Conservation (phyloP, 2,113 vertebrate genomes). For the Xenopus tropicalis region DNA sequence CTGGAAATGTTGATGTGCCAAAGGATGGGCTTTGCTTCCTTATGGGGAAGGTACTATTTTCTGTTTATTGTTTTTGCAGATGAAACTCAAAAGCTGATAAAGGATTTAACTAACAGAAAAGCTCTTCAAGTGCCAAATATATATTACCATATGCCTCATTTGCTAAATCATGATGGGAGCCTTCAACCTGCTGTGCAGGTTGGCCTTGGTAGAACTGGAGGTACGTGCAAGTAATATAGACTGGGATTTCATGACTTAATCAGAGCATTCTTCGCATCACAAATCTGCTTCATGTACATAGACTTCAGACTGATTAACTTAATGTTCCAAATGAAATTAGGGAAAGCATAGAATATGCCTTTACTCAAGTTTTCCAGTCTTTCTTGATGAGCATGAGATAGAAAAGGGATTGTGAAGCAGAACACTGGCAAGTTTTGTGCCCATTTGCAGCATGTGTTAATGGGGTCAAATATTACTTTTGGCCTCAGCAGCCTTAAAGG, state of each 20-base stretch:
- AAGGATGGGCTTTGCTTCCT: not conserved
- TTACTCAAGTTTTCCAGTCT: no score
- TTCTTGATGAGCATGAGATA: no score
- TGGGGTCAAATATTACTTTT: no score
- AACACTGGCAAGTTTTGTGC: no score
- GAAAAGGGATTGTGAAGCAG: no score
- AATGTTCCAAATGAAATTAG: no score
- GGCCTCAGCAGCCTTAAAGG: no score
- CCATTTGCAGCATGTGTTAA: no score
- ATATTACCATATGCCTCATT: constrained; percentile 97
- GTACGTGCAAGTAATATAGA: constrained; percentile 57
- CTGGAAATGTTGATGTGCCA: not conserved
- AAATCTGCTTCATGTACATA: not conserved
- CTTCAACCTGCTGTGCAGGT: constrained; percentile 92
- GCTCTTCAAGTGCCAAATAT: constrained; percentile 97
- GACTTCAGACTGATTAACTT: no score
- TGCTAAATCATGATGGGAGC: constrained; percentile 93
- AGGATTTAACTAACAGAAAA: constrained; percentile 86
- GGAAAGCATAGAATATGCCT: no score
- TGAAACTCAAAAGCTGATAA: constrained; percentile 91
- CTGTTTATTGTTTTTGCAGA: constrained; percentile 65
- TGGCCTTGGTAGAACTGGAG: constrained; percentile 88
- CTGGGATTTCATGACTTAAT: not conserved
- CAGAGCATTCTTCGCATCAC: not conserved
- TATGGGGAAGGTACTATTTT: not conserved